phyloP scores from a whole-genome alignment of 2,888 invertebrate species.

The Drosophila prostipennis region DNA sequence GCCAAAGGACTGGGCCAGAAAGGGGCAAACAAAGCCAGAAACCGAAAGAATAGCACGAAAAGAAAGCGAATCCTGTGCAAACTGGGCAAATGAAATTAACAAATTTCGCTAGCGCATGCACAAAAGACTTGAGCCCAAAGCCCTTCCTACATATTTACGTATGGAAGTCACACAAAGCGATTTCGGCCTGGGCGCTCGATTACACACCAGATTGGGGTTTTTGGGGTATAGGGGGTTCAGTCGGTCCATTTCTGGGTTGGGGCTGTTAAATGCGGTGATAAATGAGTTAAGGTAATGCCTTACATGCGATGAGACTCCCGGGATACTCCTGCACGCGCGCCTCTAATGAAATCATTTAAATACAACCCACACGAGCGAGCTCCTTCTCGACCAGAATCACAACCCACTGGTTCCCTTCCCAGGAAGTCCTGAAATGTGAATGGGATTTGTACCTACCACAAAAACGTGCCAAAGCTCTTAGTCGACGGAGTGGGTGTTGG shows the following conservation, averaged over 20 bases:
- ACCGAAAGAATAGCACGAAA: slow-evolving; percentile 19
- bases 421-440: slow-evolving; percentile 3
- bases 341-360: slow-evolving; percentile 77
- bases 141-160: slow-evolving; percentile 63
- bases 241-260: slow-evolving; percentile 2
- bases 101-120: slow-evolving; percentile 73
- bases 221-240: slow-evolving; percentile 17
- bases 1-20: background rate
- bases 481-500: slow-evolving; percentile 11
- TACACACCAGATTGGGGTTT: slow-evolving; percentile 48
- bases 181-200: slow-evolving; percentile 67
- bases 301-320: slow-evolving; percentile 61
- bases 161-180: slow-evolving; percentile 78
- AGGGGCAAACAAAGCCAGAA: slow-evolving; percentile 16
- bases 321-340: slow-evolving; percentile 66
- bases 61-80: slow-evolving; percentile 62
- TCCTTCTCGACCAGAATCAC: slow-evolving; percentile 25
- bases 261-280: slow-evolving; percentile 73
- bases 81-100: slow-evolving; percentile 76
- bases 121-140: slow-evolving; percentile 46
- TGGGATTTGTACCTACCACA: slow-evolving; percentile 44
- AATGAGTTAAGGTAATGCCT: slow-evolving; percentile 76
- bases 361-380: slow-evolving; percentile 48
- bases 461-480: slow-evolving; percentile 57
- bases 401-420: slow-evolving; percentile 14